Conservation (phyloP, 2,797 vertebrate genomes). For the Rhincodon typus region DNA sequence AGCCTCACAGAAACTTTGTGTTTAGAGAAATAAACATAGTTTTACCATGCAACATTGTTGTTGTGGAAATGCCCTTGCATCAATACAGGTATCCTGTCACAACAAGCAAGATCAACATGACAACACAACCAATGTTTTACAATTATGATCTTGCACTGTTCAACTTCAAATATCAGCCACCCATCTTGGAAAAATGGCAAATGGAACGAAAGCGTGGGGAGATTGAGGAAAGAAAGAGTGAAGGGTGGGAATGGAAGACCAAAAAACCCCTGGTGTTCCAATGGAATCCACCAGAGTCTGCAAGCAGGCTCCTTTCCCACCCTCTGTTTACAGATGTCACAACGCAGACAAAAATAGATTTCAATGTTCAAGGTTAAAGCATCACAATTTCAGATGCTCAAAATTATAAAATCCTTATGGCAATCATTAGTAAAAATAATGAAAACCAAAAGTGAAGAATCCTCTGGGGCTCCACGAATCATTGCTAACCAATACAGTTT, state of each 20-base stretch:
- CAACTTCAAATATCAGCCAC: background rate
- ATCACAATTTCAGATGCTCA: background rate
- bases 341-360: background rate
- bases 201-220: background rate
- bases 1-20: background rate
- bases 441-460: background rate
- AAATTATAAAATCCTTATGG: background rate
- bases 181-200: background rate
- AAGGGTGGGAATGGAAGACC: background rate
- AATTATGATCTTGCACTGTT: background rate
- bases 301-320: background rate
- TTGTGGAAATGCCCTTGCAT: background rate
- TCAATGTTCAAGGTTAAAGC: background rate
- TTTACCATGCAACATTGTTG: background rate
- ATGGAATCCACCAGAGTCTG: background rate
- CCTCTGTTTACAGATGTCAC: background rate
- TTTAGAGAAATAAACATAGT: slow-evolving; percentile 6
- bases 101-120: background rate
- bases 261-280: background rate
- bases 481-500: background rate
- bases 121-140: background rate
- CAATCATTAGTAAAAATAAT: background rate
- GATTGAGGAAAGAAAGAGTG: background rate
- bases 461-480: background rate
- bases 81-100: background rate